A percentile compares a stretch with the other conserved stretches of the same genome.
Evolutionary conservation across 2,113 vertebrate genomes (phyloP).

Genomic region (Bambusicola thoracicus): DNA sequence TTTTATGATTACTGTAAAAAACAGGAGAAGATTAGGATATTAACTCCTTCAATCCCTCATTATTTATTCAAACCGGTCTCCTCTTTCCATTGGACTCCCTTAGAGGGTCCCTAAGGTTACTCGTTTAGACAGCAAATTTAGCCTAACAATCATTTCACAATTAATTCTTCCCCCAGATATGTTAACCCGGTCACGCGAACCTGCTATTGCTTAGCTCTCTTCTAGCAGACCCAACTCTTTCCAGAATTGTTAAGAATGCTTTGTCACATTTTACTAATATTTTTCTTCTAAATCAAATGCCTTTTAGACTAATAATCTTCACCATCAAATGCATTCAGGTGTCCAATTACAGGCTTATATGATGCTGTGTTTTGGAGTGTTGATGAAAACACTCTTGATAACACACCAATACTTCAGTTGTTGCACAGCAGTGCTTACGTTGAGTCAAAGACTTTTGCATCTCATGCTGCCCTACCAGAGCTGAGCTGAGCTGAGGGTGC

Average conservation of each 20-base stretch:
- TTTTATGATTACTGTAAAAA: neutral
- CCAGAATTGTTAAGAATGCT: neutral
- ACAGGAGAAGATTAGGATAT: neutral
- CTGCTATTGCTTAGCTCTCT: neutral
- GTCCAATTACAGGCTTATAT: neutral
- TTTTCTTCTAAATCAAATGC: neutral
- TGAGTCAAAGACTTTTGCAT: neutral
- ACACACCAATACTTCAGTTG: neutral
- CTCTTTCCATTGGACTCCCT: neutral
- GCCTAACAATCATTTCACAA: neutral
- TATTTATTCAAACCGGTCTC: neutral
- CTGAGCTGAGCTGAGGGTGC: too few species aligned
- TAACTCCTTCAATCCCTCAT: neutral
- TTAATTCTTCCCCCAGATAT: neutral
- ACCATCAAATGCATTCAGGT: neutral
- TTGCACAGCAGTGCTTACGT: neutral
- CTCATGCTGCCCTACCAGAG: neutral
- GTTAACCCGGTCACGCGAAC: neutral
- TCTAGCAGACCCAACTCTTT: neutral
- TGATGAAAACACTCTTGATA: neutral
- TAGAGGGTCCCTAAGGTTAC: neutral
- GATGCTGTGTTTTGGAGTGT: neutral
- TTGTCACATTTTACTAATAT: neutral
- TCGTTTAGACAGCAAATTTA: neutral
- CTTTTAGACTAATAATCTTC: neutral